These are phyloP conservation scores for Hoplodrina blanda DNA, from an alignment of 2,888 invertebrate species.

Conservation along the genomic window DNA sequence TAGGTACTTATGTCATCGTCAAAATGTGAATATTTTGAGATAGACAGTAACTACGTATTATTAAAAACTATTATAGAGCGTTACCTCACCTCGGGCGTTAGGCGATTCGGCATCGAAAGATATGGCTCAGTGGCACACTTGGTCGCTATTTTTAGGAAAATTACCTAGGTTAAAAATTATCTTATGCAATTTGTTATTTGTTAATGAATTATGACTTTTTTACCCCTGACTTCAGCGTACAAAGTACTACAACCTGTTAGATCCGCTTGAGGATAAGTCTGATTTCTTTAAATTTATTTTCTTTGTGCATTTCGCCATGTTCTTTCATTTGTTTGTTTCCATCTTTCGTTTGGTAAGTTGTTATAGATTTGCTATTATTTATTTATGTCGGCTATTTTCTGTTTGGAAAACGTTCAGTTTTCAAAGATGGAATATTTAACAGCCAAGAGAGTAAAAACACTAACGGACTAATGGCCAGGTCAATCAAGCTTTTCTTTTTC, in stretches of 20 bases:
- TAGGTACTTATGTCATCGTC: conserved; percentile 55
- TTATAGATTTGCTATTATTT: neutral
- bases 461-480: conserved; percentile 8
- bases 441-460: neutral
- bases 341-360: neutral
- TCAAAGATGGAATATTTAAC: neutral
- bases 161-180: conserved; percentile 48
- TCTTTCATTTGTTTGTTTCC: neutral
- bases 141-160: conserved; percentile 69
- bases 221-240: neutral
- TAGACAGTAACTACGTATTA: conserved; percentile 49
- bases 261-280: neutral
- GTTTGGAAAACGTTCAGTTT: neutral
- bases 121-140: conserved; percentile 66
- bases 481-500: conserved; percentile 12
- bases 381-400: neutral
- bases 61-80: conserved; percentile 63
- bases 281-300: neutral
- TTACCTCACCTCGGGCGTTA: conserved; percentile 68
- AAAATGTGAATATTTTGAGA: conserved; percentile 35
- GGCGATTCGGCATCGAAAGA: conserved; percentile 67
- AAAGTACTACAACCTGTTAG: neutral
- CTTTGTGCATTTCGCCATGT: neutral
- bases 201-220: neutral
- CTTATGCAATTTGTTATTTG: conserved; percentile 21